phyloP scores from a whole-genome alignment of 2,888 invertebrate genomes.

The Drosophila mayaguana region DNA sequence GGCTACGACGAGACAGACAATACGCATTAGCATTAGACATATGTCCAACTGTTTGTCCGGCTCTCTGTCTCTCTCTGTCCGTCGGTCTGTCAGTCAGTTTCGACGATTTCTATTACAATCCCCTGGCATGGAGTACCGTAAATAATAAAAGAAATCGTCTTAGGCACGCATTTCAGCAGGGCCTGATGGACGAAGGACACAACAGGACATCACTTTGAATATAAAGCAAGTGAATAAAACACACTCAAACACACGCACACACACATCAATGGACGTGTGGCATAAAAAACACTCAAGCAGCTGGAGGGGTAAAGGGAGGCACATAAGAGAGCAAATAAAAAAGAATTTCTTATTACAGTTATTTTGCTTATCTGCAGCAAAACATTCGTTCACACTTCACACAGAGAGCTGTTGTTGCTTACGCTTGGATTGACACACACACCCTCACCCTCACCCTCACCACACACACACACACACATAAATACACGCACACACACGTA shows the following conservation, averaged over 20 bases:
- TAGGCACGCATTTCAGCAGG: slow-evolving; percentile 76
- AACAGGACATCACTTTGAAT: slow-evolving; percentile 81
- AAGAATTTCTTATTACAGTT: slow-evolving; percentile 79
- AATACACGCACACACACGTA: background rate
- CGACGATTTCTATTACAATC: slow-evolving; percentile 62
- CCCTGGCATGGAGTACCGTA: slow-evolving; percentile 52
- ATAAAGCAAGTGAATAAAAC: slow-evolving; percentile 80
- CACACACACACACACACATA: slow-evolving; percentile 13
- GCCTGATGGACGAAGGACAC: slow-evolving; percentile 70
- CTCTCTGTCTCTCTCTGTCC: background rate
- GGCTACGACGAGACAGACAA: slow-evolving; percentile 51
- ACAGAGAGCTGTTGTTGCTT: slow-evolving; percentile 11
- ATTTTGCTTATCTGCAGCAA: slow-evolving; percentile 81
- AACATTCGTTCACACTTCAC: slow-evolving; percentile 80
- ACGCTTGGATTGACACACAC: slow-evolving; percentile 31
- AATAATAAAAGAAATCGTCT: slow-evolving; percentile 82
- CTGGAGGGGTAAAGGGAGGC: background rate
- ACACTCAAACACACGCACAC: slow-evolving; percentile 33
- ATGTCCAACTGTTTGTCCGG: slow-evolving; percentile 52
- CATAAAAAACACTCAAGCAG: slow-evolving; percentile 71
- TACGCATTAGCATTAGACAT: slow-evolving; percentile 72
- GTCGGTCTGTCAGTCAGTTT: slow-evolving; percentile 9
- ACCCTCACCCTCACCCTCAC: background rate
- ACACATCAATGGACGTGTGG: slow-evolving; percentile 66
- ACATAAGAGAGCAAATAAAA: slow-evolving; percentile 63